These are phyloP conservation scores for Podarcis cretensis DNA, from an alignment of 2,113 vertebrate genomes.

Conservation along the genomic window DNA sequence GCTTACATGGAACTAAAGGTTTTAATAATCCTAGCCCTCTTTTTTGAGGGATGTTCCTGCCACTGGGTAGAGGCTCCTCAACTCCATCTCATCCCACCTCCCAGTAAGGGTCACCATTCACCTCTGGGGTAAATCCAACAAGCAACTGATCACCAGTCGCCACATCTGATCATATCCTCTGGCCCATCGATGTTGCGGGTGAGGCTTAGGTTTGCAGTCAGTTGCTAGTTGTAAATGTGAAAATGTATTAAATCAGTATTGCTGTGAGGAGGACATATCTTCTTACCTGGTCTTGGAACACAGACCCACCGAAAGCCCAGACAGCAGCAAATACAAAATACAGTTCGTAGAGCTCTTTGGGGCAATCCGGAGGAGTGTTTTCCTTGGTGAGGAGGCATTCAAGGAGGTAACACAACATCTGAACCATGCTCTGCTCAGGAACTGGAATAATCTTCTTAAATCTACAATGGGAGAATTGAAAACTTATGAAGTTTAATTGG, in stretches of 20 bases:
- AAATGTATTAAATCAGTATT: neutral
- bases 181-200: neutral
- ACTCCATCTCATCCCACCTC: neutral
- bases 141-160: neutral
- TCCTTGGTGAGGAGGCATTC: constrained; percentile 91
- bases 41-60: neutral
- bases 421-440: constrained; percentile 92
- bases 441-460: constrained; percentile 95
- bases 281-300: constrained; percentile 94
- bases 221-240: neutral
- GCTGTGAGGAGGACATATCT: neutral
- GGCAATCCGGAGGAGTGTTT: constrained; percentile 85
- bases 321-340: constrained; percentile 94
- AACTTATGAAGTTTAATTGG: rapidly evolving
- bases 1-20: neutral
- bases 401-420: constrained; percentile 91
- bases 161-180: neutral
- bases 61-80: neutral
- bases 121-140: neutral
- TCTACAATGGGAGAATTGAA: constrained; percentile 70
- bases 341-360: constrained; percentile 93
- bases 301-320: constrained; percentile 93
- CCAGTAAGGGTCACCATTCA: neutral
- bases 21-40: neutral
- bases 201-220: neutral